phyloP scores from a whole-genome alignment of 2,888 invertebrate species.

The Hydropsyche betteni region DNA sequence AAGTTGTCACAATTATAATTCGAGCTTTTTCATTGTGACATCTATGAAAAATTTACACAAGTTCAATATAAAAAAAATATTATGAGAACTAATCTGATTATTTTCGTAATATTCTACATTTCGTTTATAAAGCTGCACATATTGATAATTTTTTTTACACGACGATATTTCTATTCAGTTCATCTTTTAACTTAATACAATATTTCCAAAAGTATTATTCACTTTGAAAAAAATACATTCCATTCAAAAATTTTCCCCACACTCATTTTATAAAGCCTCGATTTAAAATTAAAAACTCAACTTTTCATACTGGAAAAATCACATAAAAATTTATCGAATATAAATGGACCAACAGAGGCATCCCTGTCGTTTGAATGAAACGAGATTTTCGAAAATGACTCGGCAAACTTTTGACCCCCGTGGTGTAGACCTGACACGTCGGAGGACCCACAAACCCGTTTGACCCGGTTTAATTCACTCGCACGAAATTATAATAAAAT shows the following conservation, averaged over 20 bases:
- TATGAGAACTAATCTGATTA: too few species aligned
- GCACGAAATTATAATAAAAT: not conserved
- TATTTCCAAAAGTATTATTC: too few species aligned
- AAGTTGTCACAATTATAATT: too few species aligned
- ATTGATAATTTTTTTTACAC: too few species aligned
- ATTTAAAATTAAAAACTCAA: not conserved
- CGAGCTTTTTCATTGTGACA: too few species aligned
- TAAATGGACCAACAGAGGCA: not conserved
- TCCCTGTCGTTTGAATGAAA: constrained; percentile 18
- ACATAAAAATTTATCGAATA: not conserved
- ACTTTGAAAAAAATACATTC: too few species aligned
- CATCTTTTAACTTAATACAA: too few species aligned
- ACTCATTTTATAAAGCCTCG: not conserved
- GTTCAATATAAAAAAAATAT: too few species aligned
- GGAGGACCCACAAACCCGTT: not conserved
- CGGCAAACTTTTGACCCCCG: constrained; percentile 16
- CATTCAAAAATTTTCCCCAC: not conserved
- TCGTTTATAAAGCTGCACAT: too few species aligned
- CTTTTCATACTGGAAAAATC: not conserved
- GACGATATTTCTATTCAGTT: too few species aligned
- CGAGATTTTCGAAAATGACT: constrained; percentile 23
- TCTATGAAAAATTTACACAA: too few species aligned
- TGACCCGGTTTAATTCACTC: constrained; percentile 7
- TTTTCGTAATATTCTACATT: too few species aligned
- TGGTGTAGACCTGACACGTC: not conserved